These are phyloP conservation scores for Chrysomallon squamiferum DNA, from an alignment of 1,140 invertebrate genomes.

Conservation along the genomic window DNA sequence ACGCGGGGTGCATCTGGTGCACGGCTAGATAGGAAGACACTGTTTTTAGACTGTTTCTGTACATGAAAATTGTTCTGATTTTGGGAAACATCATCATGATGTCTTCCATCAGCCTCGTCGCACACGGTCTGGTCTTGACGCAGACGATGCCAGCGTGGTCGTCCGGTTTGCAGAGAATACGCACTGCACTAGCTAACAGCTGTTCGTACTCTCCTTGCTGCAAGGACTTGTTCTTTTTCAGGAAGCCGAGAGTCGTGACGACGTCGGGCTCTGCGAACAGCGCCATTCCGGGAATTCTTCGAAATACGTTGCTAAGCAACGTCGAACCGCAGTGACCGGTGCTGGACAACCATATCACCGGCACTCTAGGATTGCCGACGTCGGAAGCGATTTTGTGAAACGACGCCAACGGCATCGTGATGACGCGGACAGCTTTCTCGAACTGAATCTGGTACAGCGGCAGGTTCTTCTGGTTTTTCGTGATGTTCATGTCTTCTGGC, in stretches of 20 bases:
- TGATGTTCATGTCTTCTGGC: conserved; percentile 33
- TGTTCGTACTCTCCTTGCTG: conserved; percentile 49
- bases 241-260: conserved; percentile 43
- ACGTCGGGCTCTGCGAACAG: conserved; percentile 50
- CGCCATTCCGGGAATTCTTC: conserved; percentile 43
- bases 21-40: conserved; percentile 44
- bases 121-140: conserved; percentile 46
- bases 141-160: conserved; percentile 44
- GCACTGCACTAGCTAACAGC: conserved; percentile 45
- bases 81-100: conserved; percentile 43
- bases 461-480: conserved; percentile 20
- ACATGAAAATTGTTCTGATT: conserved; percentile 50
- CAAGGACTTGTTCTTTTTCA: conserved; percentile 34
- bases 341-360: conserved; percentile 49
- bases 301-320: conserved; percentile 49
- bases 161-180: conserved; percentile 55
- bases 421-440: conserved; percentile 42
- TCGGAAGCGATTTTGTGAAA: conserved; percentile 57
- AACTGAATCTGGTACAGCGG: conserved; percentile 43
- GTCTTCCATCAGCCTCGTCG: conserved; percentile 42
- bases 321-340: conserved; percentile 52
- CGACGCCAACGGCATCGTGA: conserved; percentile 51
- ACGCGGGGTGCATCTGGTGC: conserved; percentile 36
- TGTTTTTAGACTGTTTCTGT: conserved; percentile 54
- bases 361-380: conserved; percentile 45